Evolutionary conservation across 1,140 invertebrate species (phyloP), one percentile per base, ranked within the genome.

Genomic region (Antheraea mylitta): DNA sequence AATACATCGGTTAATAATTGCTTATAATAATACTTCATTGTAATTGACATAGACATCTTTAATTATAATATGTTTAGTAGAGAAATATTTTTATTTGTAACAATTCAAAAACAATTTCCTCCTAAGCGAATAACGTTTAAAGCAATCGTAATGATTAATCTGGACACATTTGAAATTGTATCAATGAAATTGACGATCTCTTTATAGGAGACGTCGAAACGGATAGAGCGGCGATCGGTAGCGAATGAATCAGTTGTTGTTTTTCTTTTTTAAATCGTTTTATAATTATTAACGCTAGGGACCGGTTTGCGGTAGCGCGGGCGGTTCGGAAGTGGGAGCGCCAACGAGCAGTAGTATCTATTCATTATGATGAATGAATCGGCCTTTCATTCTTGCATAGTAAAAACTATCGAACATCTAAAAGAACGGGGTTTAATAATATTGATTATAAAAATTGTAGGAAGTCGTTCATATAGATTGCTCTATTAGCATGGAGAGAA

Each of bases 281-380:
- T 82, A 81, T 91, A 90, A 91, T 89, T 53, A 53, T 53, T 89
- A 87, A 86, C 81, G 81, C 79, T 74, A 69, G 48, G 64, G 78
- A 89, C 87, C 86, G 87, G 89, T 89, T 83, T 72, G 73, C 64
- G 76, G 76, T 79, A 74, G 74, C 82, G 75, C 78, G 7, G 77
- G 83, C 77, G 79, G 70, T 71, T 84, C 78, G 76, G 85, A 86
- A 83, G 83, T 81, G 75, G 82, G 75, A 82, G 78, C 82, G 78
- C 76, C 68, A 64, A 72, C 65, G 66, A 62, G 74, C 65, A 71
- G 73, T 76, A 72, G 78, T 80, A 81, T 79, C 75, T 72, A 84
- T 78, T 88, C 82, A 84, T 90, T 90, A 90, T 84, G 80, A 88
- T 86, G 80, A 88, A 91, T 91, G 87, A 91, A 89, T 89, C 80